Base-by-base conservation (phyloP, 1,140 invertebrate species). In the Tyrophagus putrescentiae region DNA sequence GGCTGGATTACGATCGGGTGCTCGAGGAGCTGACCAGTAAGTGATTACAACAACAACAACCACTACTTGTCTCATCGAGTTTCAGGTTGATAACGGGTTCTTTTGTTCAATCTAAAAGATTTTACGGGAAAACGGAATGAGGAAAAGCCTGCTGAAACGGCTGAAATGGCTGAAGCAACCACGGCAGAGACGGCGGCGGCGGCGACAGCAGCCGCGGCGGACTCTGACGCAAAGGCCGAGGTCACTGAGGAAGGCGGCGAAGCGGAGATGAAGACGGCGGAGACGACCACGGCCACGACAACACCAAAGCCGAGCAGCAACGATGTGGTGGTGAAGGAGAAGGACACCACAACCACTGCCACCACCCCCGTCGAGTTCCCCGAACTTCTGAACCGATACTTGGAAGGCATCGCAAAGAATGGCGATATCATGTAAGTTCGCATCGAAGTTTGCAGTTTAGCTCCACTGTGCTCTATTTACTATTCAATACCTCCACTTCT, bases 361-460 rank as follows among this genome's bases (percentile, higher is more conserved):
- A n/a, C n/a, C n/a, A n/a, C n/a, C n/a, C n/a, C n/a, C n/a, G n/a
- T n/a, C n/a, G 67, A 71, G 42, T 89, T 94, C 67, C 87, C 90
- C n/a, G 77, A 81, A 56, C 81, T 87, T 67, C 75, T 96, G 45
- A 89, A 95, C 67, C 86, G 92, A 33, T 94, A 93, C 72, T 74
- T 96, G 45, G 79, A 79, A 64, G 86, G 83, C 75, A 87, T 96
- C 57, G 91, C 91, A 0, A 85, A 86, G 73, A 93, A 89, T 58
- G 92, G 92, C 56, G 87, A 95, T 72, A 88, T 88, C 7, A 79
- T 94, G 70, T 73, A 67, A 69, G 69, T 69, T 60, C 27, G 7
- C 27, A 13, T 62, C 16, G n/a, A 13, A 13, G n/a, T 16, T 32
- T 57, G 48, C 3, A 6, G 28, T 57, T 31, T 25, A 29, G 44